Evolutionary conservation across 92 coral and sea anemone genomes (phyloP).

Genomic region (Chrysogorgia sp.): DNA sequence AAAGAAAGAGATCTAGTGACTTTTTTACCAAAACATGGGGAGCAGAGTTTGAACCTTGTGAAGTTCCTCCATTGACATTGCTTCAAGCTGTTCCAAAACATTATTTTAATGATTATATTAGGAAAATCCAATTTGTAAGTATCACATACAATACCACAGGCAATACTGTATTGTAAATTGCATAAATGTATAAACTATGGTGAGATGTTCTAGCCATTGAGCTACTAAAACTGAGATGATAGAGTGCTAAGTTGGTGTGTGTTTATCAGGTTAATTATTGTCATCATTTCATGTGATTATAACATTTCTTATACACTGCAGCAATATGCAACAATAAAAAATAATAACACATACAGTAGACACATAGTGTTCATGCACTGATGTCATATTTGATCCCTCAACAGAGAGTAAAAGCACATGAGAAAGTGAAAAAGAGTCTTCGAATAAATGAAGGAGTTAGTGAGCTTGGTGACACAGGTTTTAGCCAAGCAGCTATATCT

Average conservation of each 20-base stretch:
- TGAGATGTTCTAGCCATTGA: too few relatives aligned
- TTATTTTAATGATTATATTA: slow-evolving; percentile 83
- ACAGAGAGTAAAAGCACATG: slow-evolving; percentile 82
- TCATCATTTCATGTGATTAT: too few relatives aligned
- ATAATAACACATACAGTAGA: too few relatives aligned
- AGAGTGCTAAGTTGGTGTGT: not conserved
- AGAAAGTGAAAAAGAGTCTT: slow-evolving; percentile 74
- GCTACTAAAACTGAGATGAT: too few relatives aligned
- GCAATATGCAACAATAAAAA: too few relatives aligned
- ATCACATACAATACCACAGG: not conserved
- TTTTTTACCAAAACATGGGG: slow-evolving; percentile 96
- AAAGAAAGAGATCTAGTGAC: slow-evolving; percentile 77
- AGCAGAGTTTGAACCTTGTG: slow-evolving; percentile 85
- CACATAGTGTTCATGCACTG: not conserved
- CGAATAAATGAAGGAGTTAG: slow-evolving; percentile 61
- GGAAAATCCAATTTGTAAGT: slow-evolving; percentile 81
- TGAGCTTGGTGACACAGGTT: slow-evolving; percentile 91
- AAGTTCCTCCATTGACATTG: slow-evolving; percentile 88
- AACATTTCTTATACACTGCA: too few relatives aligned
- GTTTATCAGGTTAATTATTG: too few relatives aligned
- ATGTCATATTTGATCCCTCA: not conserved
- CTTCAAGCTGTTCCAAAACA: slow-evolving; percentile 72
- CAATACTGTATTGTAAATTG: not conserved
- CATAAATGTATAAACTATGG: not conserved
- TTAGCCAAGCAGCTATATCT: slow-evolving; percentile 88